Base-by-base conservation (phyloP, 2,888 invertebrate genomes). In the Bombylius discolor region DNA sequence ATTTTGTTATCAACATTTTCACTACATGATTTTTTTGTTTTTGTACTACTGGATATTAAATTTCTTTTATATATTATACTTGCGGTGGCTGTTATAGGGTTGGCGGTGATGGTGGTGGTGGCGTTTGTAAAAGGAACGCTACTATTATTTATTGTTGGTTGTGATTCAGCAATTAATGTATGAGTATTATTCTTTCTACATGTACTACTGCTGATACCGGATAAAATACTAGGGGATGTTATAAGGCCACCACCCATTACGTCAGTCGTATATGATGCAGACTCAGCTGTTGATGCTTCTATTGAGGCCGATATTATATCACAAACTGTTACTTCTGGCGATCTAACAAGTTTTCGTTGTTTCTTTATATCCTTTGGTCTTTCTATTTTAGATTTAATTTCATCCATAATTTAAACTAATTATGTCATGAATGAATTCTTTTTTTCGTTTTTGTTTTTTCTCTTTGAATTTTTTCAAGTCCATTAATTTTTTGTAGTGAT, bases 181-280 rank as follows among this genome's bases (percentile, higher is more conserved):
- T 23, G 23, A 23, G 23, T 23, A 23, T 23, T 23, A 23, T 23
- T 23, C 23, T 23, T 23, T 23, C 11, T 42, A 42, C 39, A 5
- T 11, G 4, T 5, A 11, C 39, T 42, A 11, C 39, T 42, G 11
- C 11, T 42, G 12, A 8, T 42, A 42, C 8, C 5, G 11, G 11
- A 8, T 42, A 14, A 31, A 55, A 51, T 51, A 50, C 45, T 53
- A 48, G 57, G 57, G 8, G 57, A 57, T 51, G 56, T 57, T 56
- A 56, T 56, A 50, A 59, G 49, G 23, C 56, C 53, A 32, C 70
- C 71, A 66, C 71, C 71, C 71, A 72, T 72, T 66, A 70, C 71
- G 69, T 62, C 62, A 60, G 59, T 59, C 59, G 58, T 61, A 53
- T 58, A 62, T 57, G 62, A 56, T 54, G 61, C 34, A 12, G 49